A percentile compares a stretch with the other conserved stretches of the same genome.
phyloP scores from a whole-genome alignment of 2,888 invertebrate species.

The Cosmorhoe ocellata region DNA sequence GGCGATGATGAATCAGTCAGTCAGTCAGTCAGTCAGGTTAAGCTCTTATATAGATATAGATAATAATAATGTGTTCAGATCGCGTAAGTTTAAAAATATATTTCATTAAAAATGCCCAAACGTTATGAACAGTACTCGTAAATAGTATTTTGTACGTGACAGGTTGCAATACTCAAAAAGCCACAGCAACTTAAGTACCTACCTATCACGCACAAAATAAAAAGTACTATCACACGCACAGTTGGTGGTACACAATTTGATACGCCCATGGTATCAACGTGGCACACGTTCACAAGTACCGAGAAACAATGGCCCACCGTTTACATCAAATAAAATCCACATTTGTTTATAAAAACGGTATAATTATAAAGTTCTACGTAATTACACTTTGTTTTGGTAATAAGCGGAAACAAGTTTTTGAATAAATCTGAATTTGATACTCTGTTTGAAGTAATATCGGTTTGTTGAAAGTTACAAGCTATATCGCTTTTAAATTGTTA shows the following conservation, averaged over 20 bases:
- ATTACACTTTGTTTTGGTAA: slow-evolving; percentile 4
- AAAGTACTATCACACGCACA: neutral
- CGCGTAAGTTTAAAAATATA: too few relatives aligned
- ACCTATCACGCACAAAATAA: slow-evolving; percentile 14
- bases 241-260: slow-evolving; percentile 8
- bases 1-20: too few relatives aligned
- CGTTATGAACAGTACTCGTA: too few relatives aligned
- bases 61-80: too few relatives aligned
- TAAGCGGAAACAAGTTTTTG: slow-evolving; percentile 10
- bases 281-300: slow-evolving; percentile 42
- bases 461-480: neutral
- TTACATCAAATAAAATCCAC: slow-evolving; percentile 23
- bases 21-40: too few relatives aligned
- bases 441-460: slow-evolving; percentile 1
- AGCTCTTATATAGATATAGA: too few relatives aligned
- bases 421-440: slow-evolving; percentile 4
- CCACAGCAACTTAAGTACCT: slow-evolving; percentile 1
- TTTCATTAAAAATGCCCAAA: too few relatives aligned
- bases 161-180: slow-evolving; percentile 5
- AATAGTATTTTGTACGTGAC: too few relatives aligned
- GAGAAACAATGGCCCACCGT: slow-evolving; percentile 42
- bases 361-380: slow-evolving; percentile 17
- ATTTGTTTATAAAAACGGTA: slow-evolving; percentile 26
- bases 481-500: neutral
- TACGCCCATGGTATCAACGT: slow-evolving; percentile 31